Evolutionary conservation across 2,113 vertebrate species (phyloP).

Genomic region (Mormoops blainvillei): DNA sequence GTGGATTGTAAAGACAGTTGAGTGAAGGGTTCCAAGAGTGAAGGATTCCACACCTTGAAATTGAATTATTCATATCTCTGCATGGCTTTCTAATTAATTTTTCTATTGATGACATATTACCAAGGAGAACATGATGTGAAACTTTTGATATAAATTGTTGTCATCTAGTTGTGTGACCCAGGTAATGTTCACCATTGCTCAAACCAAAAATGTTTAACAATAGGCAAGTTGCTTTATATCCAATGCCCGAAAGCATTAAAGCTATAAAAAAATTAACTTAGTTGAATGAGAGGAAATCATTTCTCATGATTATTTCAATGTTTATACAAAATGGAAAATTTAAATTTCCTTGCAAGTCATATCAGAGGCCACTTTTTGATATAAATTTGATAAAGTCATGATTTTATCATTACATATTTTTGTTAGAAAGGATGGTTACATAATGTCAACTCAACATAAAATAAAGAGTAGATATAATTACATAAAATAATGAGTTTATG

Average conservation of each 20-base stretch:
- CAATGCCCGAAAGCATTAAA: neutral
- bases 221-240: neutral
- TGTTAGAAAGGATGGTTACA: neutral
- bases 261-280: neutral
- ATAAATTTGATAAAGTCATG: neutral
- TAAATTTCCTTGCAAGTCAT: neutral
- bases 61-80: neutral
- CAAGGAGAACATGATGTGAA: neutral
- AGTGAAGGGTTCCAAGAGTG: neutral
- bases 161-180: neutral
- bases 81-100: neutral
- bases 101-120: neutral
- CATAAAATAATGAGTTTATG: neutral
- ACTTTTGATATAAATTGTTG: neutral
- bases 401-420: neutral
- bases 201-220: neutral
- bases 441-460: neutral
- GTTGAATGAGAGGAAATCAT: neutral
- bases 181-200: neutral
- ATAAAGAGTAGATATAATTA: neutral
- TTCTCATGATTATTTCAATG: neutral
- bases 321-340: neutral
- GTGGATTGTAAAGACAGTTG: neutral
- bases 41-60: neutral
- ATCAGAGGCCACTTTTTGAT: neutral